Evolutionary conservation across 2,797 vertebrate species (phyloP), one percentile per base, ranked within the genome.

Genomic region (Telmatherina bonti): DNA sequence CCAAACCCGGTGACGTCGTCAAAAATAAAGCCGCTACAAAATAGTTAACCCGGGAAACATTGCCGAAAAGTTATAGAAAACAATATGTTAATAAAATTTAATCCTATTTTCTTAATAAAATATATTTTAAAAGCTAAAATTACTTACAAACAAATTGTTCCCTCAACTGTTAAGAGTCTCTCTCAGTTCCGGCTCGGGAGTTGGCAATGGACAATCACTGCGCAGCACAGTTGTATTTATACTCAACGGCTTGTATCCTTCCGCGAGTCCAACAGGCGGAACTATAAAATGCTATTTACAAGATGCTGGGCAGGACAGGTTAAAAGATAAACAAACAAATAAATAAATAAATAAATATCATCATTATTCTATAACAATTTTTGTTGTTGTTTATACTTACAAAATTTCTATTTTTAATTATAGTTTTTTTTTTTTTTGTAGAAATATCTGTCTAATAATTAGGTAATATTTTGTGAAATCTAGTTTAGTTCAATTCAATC

Each of bases 141-240:
- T 54, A 86, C 84, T 83, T 24, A 86, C 84, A 79, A 57, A 11
- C 61, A 67, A 79, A 70, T 62, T 30, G 29, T 67, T 56, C 8
- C 51, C 1, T 0, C 1, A 2, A 31, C 22, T 1, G 26, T 2
- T 1, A 0, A 0, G 0, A 0, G 0, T 4, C 0, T 0, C 0
- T 0, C 0, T 0, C 7, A n/a, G 30, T 7, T 36, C 24, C 6
- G 13, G 13, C 0, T 16, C 0, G 4, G 3, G 9, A n/a, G 16
- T 18, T 10, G 1, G 0, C 0, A 0, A 30, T 0, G 43, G 0
- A 0, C 0, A 0, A 0, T 24, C 16, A 16, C 24, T 26, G 24
- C 0, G 26, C 47, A 0, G 26, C 10, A 53, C n/a, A 16, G 57
- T 0, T 5, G 0, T 0, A 0, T 69, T 69, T 87, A 84, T 78